Base-by-base conservation (phyloP, 2,888 invertebrate species). In the Thecocarcelia acutangulata region DNA sequence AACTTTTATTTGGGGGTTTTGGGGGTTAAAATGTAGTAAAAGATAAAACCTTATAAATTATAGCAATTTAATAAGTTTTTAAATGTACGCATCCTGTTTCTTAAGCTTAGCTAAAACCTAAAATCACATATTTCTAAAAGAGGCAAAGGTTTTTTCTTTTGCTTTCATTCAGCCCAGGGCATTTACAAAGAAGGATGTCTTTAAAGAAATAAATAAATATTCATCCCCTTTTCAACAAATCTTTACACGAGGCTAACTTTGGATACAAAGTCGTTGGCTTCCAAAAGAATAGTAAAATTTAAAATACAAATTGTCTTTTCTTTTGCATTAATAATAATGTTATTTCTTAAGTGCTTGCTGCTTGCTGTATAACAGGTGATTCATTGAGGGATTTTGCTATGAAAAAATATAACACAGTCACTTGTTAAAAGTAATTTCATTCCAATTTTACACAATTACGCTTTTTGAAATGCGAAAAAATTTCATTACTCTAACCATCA, bases 11-110 rank as follows among this genome's bases (percentile, higher is more conserved):
- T 33, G 5, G n/a, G 17, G 46, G 17, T 46, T 6, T 15, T 6
- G 9, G 8, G 17, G 33, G 33, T 1, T 9, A 33, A 33, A 33
- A 33, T 33, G 70, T 52, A 52, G 37, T 58, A 64, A 63, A 81
- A 87, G 88, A 88, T 88, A 88, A 87, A 88, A 72, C 86, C 87
- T 88, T 88, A 88, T 88, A 88, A 88, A 88, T 88, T 88, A 88
- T 88, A 88, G 87, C 88, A 88, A 88, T 88, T 88, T 88, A 88
- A 88, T 88, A 88, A 88, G 87, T 88, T 88, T 80, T 87, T 86
- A 88, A 88, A 88, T 87, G 86, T 85, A 87, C 84, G 87, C 88
- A 87, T 88, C 88, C 88, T 63, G 75, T 75, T 70, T 52, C 70
- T 75, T 80, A 74, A 75, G 70, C 70, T 75, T 42, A 75, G 66